These are phyloP conservation scores for Odontesthes bonariensis DNA, from an alignment of 2,113 vertebrate species.

Conservation along the genomic window DNA sequence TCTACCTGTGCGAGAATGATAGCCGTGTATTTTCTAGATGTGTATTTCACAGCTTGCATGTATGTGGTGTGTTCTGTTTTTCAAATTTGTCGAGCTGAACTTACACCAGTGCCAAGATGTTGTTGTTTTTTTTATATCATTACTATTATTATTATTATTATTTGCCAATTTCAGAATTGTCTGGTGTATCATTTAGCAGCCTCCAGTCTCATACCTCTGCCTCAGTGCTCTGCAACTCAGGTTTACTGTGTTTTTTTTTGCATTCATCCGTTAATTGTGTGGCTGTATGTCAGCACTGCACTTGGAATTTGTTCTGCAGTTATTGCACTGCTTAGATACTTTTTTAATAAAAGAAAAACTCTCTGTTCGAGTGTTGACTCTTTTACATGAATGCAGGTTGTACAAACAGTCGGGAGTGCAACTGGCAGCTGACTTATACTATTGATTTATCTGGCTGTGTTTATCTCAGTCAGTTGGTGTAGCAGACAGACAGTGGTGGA, in stretches of 20 bases:
- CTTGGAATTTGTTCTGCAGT: slow-evolving; percentile 56
- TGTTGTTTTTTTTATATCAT: slow-evolving; percentile 5
- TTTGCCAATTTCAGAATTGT: slow-evolving; percentile 29
- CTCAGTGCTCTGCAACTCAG: slow-evolving; percentile 66
- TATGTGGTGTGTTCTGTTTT: neutral
- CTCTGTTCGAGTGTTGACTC: neutral
- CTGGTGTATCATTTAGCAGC: slow-evolving; percentile 7
- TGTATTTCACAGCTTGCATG: neutral
- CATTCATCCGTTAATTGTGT: slow-evolving; percentile 41
- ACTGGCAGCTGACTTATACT: neutral
- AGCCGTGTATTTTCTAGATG: slow-evolving; percentile 15
- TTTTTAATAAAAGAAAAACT: slow-evolving; percentile 59
- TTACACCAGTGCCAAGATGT: slow-evolving; percentile 47
- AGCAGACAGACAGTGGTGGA: no score
- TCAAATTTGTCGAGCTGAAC: slow-evolving; percentile 10
- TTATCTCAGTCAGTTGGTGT: no score
- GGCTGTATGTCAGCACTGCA: slow-evolving; percentile 56
- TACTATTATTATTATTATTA: slow-evolving; percentile 12
- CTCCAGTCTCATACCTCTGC: slow-evolving; percentile 16
- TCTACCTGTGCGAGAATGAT: slow-evolving; percentile 16
- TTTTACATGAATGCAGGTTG: neutral
- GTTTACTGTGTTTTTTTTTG: slow-evolving; percentile 64
- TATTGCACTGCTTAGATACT: slow-evolving; percentile 61
- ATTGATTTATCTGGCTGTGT: no score
- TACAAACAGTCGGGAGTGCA: neutral